phyloP scores from a whole-genome alignment of 1,140 invertebrate species.

The Macrobrachium rosenbergii region DNA sequence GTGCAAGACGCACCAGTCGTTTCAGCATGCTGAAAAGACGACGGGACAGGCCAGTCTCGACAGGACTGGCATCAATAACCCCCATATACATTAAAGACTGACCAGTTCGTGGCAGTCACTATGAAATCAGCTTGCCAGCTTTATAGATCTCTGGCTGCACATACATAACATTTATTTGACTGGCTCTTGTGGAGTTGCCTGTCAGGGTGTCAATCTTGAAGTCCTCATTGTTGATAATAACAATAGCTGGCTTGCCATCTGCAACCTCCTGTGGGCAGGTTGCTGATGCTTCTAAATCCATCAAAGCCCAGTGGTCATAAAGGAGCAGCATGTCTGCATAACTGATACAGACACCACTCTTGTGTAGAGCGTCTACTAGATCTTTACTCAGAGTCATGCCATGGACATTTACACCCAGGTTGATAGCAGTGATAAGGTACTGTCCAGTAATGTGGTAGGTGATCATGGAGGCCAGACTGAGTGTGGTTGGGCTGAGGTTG shows the following conservation, averaged over 20 bases:
- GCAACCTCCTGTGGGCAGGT: constrained; percentile 18
- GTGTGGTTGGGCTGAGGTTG: constrained; percentile 30
- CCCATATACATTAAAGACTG: background rate
- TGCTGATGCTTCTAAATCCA: constrained; percentile 17
- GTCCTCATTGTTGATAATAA: constrained; percentile 25
- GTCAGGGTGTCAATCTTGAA: constrained; percentile 19
- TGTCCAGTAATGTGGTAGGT: constrained; percentile 1
- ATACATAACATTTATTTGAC: constrained; percentile 24
- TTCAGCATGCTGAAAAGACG: too few species aligned
- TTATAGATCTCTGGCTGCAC: constrained; percentile 3
- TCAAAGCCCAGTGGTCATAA: constrained; percentile 32
- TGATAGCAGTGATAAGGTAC: background rate
- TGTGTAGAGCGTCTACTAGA: constrained; percentile 1
- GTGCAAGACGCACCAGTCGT: too few species aligned
- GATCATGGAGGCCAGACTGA: background rate
- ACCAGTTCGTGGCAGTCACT: background rate
- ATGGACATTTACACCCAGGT: constrained; percentile 10
- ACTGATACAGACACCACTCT: constrained; percentile 22
- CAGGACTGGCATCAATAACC: background rate
- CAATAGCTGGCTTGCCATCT: constrained; percentile 31
- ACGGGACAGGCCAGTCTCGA: too few species aligned
- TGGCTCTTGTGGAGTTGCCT: constrained; percentile 4
- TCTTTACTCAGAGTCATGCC: constrained; percentile 10
- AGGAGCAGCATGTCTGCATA: constrained; percentile 5
- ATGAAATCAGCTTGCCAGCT: background rate